phyloP scores from a whole-genome alignment of 2,113 vertebrate species.

The Miniopterus natalensis region DNA sequence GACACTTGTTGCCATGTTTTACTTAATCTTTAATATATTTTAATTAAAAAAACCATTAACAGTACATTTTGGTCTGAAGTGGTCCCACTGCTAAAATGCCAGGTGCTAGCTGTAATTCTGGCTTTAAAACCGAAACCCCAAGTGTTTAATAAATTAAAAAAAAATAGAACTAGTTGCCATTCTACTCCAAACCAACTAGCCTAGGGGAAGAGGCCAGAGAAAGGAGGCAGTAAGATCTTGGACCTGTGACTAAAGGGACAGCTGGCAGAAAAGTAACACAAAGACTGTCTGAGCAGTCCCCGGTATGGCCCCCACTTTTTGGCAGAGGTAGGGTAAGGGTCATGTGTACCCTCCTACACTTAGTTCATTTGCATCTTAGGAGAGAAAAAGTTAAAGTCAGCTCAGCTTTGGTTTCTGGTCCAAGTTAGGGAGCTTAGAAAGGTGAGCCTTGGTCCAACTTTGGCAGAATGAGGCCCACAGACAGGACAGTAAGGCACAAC shows the following conservation, averaged over 20 bases:
- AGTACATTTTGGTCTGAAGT: slow-evolving; percentile 88
- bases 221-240: slow-evolving; percentile 36
- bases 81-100: slow-evolving; percentile 86
- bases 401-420: slow-evolving; percentile 79
- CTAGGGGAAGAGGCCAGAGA: slow-evolving; percentile 26
- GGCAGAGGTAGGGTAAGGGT: slow-evolving; percentile 67
- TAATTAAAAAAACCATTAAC: slow-evolving; percentile 81
- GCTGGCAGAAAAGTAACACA: neutral
- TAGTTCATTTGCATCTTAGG: slow-evolving; percentile 32
- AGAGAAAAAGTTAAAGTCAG: slow-evolving; percentile 66
- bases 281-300: slow-evolving; percentile 40
- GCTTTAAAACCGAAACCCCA: slow-evolving; percentile 77
- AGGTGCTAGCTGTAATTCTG: slow-evolving; percentile 76
- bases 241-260: slow-evolving; percentile 13
- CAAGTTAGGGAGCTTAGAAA: slow-evolving; percentile 64
- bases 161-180: slow-evolving; percentile 73
- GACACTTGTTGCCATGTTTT: slow-evolving; percentile 86
- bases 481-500: slow-evolving; percentile 77
- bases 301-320: neutral
- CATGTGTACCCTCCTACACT: slow-evolving; percentile 37
- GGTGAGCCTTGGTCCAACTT: slow-evolving; percentile 78
- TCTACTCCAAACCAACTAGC: slow-evolving; percentile 75
- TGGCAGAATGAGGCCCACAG: slow-evolving; percentile 79
- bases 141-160: slow-evolving; percentile 85
- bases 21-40: slow-evolving; percentile 88